Evolutionary conservation across 1,140 invertebrate genomes (phyloP).

Genomic region (Panulirus ornatus): DNA sequence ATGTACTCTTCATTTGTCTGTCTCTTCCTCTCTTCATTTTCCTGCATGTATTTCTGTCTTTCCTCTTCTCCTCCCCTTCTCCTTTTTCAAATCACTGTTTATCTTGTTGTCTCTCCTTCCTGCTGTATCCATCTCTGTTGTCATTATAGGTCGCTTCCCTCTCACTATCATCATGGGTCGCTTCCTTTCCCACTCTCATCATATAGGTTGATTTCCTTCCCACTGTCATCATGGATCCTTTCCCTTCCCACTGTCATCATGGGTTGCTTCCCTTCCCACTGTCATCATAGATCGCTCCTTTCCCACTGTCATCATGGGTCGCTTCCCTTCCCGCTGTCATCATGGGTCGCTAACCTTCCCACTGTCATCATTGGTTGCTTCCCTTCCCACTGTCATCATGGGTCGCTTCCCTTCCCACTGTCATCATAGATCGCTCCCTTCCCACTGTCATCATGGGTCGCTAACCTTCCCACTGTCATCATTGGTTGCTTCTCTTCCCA

Average conservation of each 20-base stretch:
- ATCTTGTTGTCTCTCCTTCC: neutral
- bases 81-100: neutral
- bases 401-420: neutral
- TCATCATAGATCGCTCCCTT: neutral
- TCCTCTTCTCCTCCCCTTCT: neutral
- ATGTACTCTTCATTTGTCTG: neutral
- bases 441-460: neutral
- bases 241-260: neutral
- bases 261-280: neutral
- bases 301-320: neutral
- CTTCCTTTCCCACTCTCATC: neutral
- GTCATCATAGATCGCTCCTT: neutral
- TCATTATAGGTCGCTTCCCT: neutral
- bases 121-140: neutral
- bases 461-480: neutral
- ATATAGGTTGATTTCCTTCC: neutral
- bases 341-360: neutral
- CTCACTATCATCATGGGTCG: neutral
- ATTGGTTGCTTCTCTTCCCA: neutral
- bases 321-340: neutral
- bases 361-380: neutral
- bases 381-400: neutral
- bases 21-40: neutral
- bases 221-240: neutral
- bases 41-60: neutral